Evolutionary conservation across 2,797 vertebrate species (phyloP).

Genomic region (Lates japonicus): DNA sequence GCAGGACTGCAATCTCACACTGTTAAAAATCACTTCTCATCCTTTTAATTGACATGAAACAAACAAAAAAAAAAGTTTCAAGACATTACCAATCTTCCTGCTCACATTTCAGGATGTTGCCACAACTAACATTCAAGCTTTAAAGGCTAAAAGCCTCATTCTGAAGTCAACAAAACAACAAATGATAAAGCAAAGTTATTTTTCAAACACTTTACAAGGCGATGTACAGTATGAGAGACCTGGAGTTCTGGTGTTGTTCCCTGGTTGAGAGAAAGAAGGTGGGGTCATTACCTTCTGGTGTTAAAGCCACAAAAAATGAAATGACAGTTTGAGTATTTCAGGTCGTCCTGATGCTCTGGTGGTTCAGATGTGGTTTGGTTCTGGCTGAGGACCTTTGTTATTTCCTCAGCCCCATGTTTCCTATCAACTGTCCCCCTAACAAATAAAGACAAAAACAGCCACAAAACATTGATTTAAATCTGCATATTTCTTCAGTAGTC

Average conservation of each 20-base stretch:
- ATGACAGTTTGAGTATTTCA: background rate
- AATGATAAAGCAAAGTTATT: background rate
- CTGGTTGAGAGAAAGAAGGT: background rate
- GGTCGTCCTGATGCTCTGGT: background rate
- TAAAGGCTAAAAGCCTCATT: background rate
- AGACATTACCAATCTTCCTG: background rate
- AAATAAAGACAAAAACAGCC: background rate
- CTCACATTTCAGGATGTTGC: background rate
- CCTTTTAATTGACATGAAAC: background rate
- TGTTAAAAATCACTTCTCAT: background rate
- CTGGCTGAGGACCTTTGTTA: background rate
- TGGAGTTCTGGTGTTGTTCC: background rate
- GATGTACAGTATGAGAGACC: background rate
- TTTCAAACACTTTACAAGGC: background rate
- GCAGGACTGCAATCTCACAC: background rate
- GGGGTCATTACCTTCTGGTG: background rate
- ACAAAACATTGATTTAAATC: background rate
- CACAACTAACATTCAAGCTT: background rate
- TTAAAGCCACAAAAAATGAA: background rate
- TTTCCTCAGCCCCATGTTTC: background rate
- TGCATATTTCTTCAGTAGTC: background rate
- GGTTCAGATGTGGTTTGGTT: background rate
- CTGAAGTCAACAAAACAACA: slow-evolving; percentile 6
- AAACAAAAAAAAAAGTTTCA: background rate
- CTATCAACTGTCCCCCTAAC: background rate